Percentiles rank a stretch among this genome's conserved stretches.
These are phyloP conservation scores for Philopotamus ludificatus DNA, from an alignment of 1,140 invertebrate genomes.

Conservation along the genomic window DNA sequence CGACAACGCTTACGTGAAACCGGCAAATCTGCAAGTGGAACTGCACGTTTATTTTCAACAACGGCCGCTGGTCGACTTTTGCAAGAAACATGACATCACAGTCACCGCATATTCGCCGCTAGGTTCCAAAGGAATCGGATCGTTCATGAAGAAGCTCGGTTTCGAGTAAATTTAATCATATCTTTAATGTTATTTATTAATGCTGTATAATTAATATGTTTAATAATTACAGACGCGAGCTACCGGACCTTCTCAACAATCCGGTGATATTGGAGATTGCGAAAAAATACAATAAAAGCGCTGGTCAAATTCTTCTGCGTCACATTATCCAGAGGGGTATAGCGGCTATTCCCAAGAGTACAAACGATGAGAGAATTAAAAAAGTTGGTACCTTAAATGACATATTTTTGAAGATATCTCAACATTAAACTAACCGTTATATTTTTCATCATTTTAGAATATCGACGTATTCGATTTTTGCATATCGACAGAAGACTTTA, in stretches of 20 bases:
- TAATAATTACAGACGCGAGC: conserved; percentile 48
- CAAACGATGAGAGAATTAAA: conserved; percentile 66
- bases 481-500: conserved; percentile 58
- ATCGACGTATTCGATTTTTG: conserved; percentile 66
- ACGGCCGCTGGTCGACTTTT: conserved; percentile 70
- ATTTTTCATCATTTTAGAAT: conserved; percentile 46
- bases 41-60: conserved; percentile 84
- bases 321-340: conserved; percentile 73
- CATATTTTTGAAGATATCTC: background rate
- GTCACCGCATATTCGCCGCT: conserved; percentile 83
- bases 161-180: conserved; percentile 44
- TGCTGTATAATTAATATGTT: background rate
- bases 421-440: background rate
- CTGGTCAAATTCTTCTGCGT: conserved; percentile 77
- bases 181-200: background rate
- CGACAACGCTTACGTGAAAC: conserved; percentile 64
- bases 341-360: conserved; percentile 82
- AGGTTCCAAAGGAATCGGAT: conserved; percentile 63
- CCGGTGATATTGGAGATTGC: conserved; percentile 69
- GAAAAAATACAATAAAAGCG: conserved; percentile 64
- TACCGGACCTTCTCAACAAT: conserved; percentile 70
- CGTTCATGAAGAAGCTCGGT: conserved; percentile 50
- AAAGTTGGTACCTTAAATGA: conserved; percentile 49
- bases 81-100: conserved; percentile 67
- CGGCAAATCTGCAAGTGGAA: conserved; percentile 75